Evolutionary conservation across 2,113 vertebrate genomes (phyloP), one percentile per base, ranked within the genome.

Genomic region (Microtus pennsylvanicus): DNA sequence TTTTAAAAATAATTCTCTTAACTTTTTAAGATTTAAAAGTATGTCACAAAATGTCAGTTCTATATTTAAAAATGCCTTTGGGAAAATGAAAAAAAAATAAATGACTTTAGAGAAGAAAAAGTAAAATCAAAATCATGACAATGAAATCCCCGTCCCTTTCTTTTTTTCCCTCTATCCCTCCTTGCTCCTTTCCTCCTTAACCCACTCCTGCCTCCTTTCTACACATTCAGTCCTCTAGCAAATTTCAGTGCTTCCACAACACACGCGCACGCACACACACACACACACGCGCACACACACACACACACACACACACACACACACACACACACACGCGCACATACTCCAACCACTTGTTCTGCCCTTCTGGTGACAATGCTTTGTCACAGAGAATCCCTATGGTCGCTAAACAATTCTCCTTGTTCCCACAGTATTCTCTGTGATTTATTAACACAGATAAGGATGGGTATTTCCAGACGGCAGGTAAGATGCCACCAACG

Each of bases 31-130:
- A 81, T 13, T 50, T 82, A 4, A 38, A 89, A 72, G 38, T 65
- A 19, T 91, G 28, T 45, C 45, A 33, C 78, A 33, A 83, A 47
- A 47, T 38, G 14, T 91, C 78, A 96, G 12, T 86, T 96, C 17
- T 87, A 0, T 81, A 76, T 94, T 92, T 16, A 7, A 26, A 78
- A 94, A 30, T 70, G 7, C 6, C 91, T 52, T 94, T 45, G 7
- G 78, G 65, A 86, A 91, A 2, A n/a, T 52, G 16, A 61, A 95
- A 95, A 93, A 93, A 91, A 92, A 86, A 70, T 65, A 70, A 80
- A 30, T 42, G 6, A 85, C 4, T 72, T 52, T 47, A 77, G n/a
- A 69, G 76, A 35, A 45, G 7, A 1, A 80, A 87, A 22, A 22
- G 30, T 75, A 14, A 38, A 70, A 87, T 50, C 67, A 5, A 47